Conservation (phyloP, 2,113 vertebrate species). For the Cyanoderma ruficeps region DNA sequence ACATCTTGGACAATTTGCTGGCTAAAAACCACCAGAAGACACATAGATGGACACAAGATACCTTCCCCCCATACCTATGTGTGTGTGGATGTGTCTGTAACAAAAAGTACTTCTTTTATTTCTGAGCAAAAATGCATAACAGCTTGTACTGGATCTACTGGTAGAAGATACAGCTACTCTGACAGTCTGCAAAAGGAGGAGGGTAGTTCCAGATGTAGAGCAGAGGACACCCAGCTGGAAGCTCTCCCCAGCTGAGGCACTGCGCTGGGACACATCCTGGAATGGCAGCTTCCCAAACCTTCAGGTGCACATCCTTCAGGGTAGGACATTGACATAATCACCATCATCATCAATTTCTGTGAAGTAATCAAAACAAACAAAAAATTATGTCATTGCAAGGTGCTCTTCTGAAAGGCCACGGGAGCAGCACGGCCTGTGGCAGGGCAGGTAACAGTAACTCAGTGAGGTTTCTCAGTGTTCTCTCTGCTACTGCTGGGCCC, state of each 20-base stretch:
- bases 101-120: background rate
- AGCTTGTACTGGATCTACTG: background rate
- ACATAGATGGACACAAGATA: background rate
- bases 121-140: background rate
- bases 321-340: background rate
- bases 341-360: background rate
- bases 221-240: background rate
- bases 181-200: background rate
- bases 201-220: background rate
- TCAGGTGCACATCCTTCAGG: background rate
- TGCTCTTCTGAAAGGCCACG: background rate
- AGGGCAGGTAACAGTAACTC: background rate
- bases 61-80: background rate
- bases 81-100: background rate
- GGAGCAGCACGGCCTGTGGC: background rate
- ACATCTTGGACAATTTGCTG: background rate
- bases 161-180: background rate
- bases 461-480: background rate
- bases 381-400: background rate
- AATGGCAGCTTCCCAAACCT: accelerated
- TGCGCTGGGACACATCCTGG: too few species aligned
- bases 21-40: background rate
- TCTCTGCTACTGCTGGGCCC: background rate
- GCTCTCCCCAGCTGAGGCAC: background rate
- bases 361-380: background rate